A percentile compares a stretch with the other conserved stretches of the same genome.
Conservation (phyloP, 2,888 invertebrate species). For the Zele albiditarsus region DNA sequence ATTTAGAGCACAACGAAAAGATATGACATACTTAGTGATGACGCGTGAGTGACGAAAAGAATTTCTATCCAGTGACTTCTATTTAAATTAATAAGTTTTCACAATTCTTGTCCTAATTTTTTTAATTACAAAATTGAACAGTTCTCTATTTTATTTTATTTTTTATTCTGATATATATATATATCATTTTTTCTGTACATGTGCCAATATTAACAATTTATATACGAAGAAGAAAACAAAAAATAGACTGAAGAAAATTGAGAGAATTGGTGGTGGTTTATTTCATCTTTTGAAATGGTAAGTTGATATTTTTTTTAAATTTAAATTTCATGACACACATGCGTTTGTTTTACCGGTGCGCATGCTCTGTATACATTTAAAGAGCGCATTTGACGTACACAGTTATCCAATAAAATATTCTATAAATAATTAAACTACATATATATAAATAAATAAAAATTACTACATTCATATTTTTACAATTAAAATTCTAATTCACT, state of each 20-base stretch:
- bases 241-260: slow-evolving; percentile 26
- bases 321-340: background rate
- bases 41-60: slow-evolving; percentile 36
- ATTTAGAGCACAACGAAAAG: background rate
- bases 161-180: no score
- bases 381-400: background rate
- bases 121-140: no score
- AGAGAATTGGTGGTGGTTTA: slow-evolving; percentile 12
- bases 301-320: background rate
- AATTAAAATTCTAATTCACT: no score
- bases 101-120: no score
- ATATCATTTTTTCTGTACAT: no score
- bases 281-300: slow-evolving; percentile 14
- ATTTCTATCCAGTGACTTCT: background rate
- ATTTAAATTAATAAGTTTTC: background rate
- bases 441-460: no score
- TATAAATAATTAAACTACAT: no score
- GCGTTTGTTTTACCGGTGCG: background rate
- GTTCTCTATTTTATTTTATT: no score
- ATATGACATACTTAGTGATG: background rate
- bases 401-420: no score
- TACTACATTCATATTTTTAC: no score
- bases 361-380: background rate
- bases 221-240: slow-evolving; percentile 42
- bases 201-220: no score